These are phyloP conservation scores for Epizoanthus scotinus DNA, from an alignment of 92 coral and sea anemone species.

Conservation along the genomic window DNA sequence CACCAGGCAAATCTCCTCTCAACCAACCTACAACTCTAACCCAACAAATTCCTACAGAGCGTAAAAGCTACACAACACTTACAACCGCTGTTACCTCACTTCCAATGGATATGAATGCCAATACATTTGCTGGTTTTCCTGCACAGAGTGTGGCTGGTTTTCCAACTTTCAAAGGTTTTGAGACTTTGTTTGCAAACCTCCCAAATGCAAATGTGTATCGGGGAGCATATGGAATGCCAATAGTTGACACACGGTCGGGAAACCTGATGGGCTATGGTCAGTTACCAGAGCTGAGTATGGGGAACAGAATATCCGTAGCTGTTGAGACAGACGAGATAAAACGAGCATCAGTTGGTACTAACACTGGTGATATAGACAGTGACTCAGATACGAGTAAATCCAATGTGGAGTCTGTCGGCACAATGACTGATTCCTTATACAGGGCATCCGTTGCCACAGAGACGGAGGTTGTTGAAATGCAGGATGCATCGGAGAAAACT, in stretches of 20 bases:
- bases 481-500: background rate
- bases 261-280: constrained; percentile 36
- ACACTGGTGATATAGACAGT: constrained; percentile 61
- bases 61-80: constrained; percentile 35
- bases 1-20: constrained; percentile 15
- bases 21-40: constrained; percentile 25
- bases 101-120: constrained; percentile 40
- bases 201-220: constrained; percentile 38
- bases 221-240: constrained; percentile 41
- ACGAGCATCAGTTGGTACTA: constrained; percentile 74
- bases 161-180: constrained; percentile 38
- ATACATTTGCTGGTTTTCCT: constrained; percentile 31
- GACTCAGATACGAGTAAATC: constrained; percentile 23
- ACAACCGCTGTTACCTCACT: constrained; percentile 23
- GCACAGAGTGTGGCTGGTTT: constrained; percentile 31
- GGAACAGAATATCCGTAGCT: constrained; percentile 64
- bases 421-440: constrained; percentile 88
- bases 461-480: constrained; percentile 32
- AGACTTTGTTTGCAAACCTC: constrained; percentile 34
- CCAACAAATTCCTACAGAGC: constrained; percentile 25
- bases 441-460: constrained; percentile 75
- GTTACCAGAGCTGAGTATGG: constrained; percentile 32
- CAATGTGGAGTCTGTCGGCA: constrained; percentile 68
- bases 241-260: constrained; percentile 38
- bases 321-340: constrained; percentile 78